Base-by-base conservation (phyloP, 2,888 invertebrate genomes). In the Xylocampa areola region DNA sequence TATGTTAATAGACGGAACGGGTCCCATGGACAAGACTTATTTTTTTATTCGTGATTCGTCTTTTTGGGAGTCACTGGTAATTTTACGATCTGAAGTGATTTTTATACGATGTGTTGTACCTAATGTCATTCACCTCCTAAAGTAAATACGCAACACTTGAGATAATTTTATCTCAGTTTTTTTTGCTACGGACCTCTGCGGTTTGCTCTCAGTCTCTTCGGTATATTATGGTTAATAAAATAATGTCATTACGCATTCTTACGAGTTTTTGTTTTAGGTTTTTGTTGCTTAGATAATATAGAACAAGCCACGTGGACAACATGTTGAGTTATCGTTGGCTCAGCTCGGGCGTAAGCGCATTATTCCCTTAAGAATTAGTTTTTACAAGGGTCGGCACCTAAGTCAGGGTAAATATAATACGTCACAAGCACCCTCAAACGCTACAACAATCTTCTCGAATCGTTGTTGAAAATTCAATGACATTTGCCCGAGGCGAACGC, bases 401-500 rank as follows among this genome's bases (percentile, higher is more conserved):
- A 73, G 58, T 68, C 72, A 58, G 58, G 60, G 67, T 65, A 71
- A 71, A 76, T 66, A 79, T 74, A 82, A 79, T 73, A 75, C 76
- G 71, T 68, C 72, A 69, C 29, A 35, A 51, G 54, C 48, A 65
- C 79, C 77, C 81, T 66, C 43, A 71, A 76, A 75, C 75, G 72
- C 69, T 69, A 76, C 81, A 81, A 81, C 80, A 79, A 84, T 81
- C 79, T 82, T 73, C 77, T 78, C 73, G 81, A 84, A 83, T 81
- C 81, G 81, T 78, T 82, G 84, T 85, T 85, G 84, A 84, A 85
- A 86, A 85, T 86, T 86, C 86, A 85, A 87, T 84, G 86, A 83
- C 85, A 85, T 80, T 80, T 77, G 84, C 84, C 76, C 64, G 71
- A 76, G 79, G 83, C 83, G 76, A 73, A 73, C 74, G 75, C 71